A percentile compares a stretch with the other conserved stretches of the same genome.
These are phyloP conservation scores for Chelidonichthys spinosus DNA, from an alignment of 2,797 vertebrate genomes.

Conservation along the genomic window DNA sequence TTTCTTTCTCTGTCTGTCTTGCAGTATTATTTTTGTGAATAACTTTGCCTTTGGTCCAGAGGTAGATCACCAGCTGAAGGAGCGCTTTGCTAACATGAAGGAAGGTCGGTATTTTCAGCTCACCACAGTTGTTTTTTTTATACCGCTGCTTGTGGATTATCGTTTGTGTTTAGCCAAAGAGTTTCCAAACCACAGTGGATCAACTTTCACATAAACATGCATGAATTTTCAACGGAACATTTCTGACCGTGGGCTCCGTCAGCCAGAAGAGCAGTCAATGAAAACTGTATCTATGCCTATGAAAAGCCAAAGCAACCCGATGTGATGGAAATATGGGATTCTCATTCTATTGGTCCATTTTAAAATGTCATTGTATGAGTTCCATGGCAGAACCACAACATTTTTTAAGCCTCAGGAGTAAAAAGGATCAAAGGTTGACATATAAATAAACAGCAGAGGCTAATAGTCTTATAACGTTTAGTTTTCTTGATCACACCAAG, in stretches of 20 bases:
- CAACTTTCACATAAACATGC: background rate
- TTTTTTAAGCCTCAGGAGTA: background rate
- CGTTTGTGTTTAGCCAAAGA: background rate
- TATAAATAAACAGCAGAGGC: slow-evolving; percentile 15
- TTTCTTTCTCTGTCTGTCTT: slow-evolving; percentile 67
- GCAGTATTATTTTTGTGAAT: slow-evolving; percentile 99
- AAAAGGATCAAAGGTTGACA: slow-evolving; percentile 5
- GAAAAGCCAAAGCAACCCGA: too few relatives aligned
- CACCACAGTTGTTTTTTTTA: background rate
- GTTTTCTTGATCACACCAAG: background rate
- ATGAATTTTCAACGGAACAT: background rate
- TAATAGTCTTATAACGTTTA: background rate
- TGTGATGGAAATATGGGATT: background rate
- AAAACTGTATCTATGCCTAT: background rate
- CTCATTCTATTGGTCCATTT: background rate
- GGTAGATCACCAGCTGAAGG: slow-evolving; percentile 99
- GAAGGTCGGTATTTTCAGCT: slow-evolving; percentile 89
- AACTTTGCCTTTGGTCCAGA: slow-evolving; percentile 99
- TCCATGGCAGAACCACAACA: background rate
- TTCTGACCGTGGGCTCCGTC: background rate
- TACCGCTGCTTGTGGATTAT: background rate
- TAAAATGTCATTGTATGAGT: background rate
- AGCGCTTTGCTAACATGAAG: slow-evolving; percentile 99
- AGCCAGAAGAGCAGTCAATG: background rate
- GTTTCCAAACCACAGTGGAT: background rate